These are phyloP conservation scores for Doryteuthis pealeii DNA, from an alignment of 1,140 invertebrate species.

Conservation along the genomic window DNA sequence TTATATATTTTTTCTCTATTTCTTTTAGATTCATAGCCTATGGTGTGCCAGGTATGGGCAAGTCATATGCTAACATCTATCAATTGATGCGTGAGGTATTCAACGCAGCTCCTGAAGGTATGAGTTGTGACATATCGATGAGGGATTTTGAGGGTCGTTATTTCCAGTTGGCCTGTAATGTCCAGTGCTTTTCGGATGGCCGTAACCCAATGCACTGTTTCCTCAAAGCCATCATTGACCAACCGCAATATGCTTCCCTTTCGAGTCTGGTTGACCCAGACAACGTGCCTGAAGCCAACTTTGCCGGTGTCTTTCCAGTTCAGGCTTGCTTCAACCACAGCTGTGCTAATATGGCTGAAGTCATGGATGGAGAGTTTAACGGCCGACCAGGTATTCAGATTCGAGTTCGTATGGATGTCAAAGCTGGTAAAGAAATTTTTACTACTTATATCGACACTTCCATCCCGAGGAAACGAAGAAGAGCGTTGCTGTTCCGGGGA, in stretches of 20 bases:
- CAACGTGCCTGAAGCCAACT: constrained; percentile 34
- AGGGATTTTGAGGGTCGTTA: constrained; percentile 41
- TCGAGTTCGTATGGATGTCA: constrained; percentile 27
- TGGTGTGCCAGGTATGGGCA: constrained; percentile 25
- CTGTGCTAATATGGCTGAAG: constrained; percentile 42
- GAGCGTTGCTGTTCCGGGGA: constrained; percentile 25
- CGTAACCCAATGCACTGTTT: constrained; percentile 30
- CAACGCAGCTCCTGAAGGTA: constrained; percentile 29
- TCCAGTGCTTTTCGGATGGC: constrained; percentile 41
- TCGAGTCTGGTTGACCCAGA: constrained; percentile 10
- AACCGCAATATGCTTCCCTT: not conserved
- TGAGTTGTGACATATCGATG: constrained; percentile 35
- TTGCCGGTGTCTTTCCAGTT: constrained; percentile 44
- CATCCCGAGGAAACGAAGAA: constrained; percentile 12
- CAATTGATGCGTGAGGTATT: constrained; percentile 38
- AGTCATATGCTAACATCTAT: constrained; percentile 36
- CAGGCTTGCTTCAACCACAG: constrained; percentile 46
- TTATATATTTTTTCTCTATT: not conserved
- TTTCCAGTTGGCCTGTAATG: constrained; percentile 38
- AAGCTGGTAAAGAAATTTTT: constrained; percentile 31
- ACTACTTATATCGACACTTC: constrained; percentile 27
- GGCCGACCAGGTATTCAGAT: constrained; percentile 35
- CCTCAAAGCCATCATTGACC: constrained; percentile 22
- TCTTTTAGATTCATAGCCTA: constrained; percentile 38
- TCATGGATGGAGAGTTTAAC: constrained; percentile 25